A percentile compares a stretch with the other conserved stretches of the same genome.
Evolutionary conservation across 2,113 vertebrate genomes (phyloP).

Genomic region (Apodemus speciosus): DNA sequence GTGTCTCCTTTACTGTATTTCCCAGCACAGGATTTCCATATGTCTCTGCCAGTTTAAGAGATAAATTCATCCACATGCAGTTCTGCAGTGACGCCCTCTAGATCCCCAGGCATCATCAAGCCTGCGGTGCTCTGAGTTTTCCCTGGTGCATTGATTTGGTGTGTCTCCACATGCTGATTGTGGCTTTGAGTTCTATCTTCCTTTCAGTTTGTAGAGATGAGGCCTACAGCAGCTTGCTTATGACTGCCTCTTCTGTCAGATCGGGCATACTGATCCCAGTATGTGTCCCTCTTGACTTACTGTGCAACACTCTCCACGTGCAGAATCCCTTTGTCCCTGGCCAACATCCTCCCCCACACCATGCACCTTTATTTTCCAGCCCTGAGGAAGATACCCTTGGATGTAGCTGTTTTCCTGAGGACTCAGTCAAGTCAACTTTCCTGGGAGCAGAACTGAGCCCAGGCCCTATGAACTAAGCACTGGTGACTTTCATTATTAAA

Average conservation of each 20-base stretch:
- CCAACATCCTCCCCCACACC: slow-evolving; percentile 15
- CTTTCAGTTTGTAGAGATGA: slow-evolving; percentile 79
- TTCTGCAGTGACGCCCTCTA: fast-evolving
- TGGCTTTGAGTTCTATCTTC: slow-evolving; percentile 73
- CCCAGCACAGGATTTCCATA: not conserved
- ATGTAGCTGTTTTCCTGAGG: not conserved
- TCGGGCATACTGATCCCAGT: not conserved
- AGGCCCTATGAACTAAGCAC: not conserved
- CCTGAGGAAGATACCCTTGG: not conserved
- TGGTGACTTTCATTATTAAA: not conserved
- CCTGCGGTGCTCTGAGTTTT: not conserved
- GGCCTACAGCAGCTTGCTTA: slow-evolving; percentile 77
- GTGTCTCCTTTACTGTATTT: not conserved
- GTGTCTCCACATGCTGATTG: slow-evolving; percentile 62
- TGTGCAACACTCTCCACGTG: slow-evolving; percentile 28
- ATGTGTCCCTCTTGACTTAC: slow-evolving; percentile 68
- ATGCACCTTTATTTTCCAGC: slow-evolving; percentile 55
- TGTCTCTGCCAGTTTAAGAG: fast-evolving
- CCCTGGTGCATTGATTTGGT: not conserved
- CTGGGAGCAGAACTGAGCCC: not conserved
- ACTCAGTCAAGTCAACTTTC: not conserved
- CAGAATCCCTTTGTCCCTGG: slow-evolving; percentile 68
- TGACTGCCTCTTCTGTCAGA: slow-evolving; percentile 64
- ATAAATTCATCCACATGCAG: fast-evolving
- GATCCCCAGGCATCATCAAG: not conserved